phyloP scores from a whole-genome alignment of 2,797 vertebrate genomes.

The Cottoperca gobio region DNA sequence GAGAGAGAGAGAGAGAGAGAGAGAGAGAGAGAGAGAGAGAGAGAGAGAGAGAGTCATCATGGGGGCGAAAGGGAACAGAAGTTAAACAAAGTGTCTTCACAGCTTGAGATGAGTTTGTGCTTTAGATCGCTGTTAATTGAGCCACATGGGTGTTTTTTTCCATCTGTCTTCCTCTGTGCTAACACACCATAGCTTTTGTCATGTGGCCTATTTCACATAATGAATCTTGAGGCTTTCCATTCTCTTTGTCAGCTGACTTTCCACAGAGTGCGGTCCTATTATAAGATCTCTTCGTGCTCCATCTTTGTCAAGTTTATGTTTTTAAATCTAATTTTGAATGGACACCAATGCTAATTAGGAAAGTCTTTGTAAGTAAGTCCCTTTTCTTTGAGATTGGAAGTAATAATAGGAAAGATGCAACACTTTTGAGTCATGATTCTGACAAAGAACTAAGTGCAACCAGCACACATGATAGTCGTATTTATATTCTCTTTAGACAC shows the following conservation, averaged over 20 bases:
- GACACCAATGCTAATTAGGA: not conserved
- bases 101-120: conserved; percentile 14
- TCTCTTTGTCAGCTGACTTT: not conserved
- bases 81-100: conserved; percentile 32
- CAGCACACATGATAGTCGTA: not conserved
- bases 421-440: too few relatives aligned
- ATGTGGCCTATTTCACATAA: not conserved
- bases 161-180: conserved; percentile 21
- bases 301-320: not conserved
- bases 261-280: not conserved
- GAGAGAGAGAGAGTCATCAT: conserved; percentile 8
- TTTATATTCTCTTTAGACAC: not conserved
- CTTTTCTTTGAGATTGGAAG: not conserved
- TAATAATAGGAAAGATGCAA: not conserved
- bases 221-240: not conserved
- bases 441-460: not conserved
- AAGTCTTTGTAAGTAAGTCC: not conserved
- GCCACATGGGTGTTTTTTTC: conserved; percentile 44
- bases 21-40: not conserved
- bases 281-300: not conserved
- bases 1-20: too few relatives aligned
- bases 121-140: conserved; percentile 46
- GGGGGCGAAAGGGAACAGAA: conserved; percentile 1
- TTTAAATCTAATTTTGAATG: not conserved
- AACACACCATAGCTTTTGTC: not conserved